A percentile compares a stretch with the other conserved stretches of the same genome.
Conservation (phyloP, 2,797 vertebrate species). For the Enteromius viviparus region DNA sequence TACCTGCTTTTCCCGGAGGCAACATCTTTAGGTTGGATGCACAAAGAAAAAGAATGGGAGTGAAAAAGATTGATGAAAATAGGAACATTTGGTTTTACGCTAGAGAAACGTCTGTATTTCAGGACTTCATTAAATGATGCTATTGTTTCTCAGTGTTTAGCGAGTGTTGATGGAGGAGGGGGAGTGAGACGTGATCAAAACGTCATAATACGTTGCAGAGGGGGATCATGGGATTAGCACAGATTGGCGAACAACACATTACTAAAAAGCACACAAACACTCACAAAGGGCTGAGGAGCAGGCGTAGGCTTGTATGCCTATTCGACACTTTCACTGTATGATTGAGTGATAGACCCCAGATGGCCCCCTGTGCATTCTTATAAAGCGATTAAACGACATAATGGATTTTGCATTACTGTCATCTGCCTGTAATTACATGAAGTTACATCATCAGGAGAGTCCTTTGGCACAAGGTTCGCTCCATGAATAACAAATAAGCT, state of each 20-base stretch:
- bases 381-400: slow-evolving; percentile 71
- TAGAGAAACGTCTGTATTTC: slow-evolving; percentile 67
- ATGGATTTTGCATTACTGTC: slow-evolving; percentile 72
- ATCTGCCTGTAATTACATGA: slow-evolving; percentile 72
- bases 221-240: slow-evolving; percentile 62
- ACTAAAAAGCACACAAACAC: slow-evolving; percentile 59
- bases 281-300: not conserved
- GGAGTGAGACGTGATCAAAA: slow-evolving; percentile 32
- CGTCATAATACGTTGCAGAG: slow-evolving; percentile 64
- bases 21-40: slow-evolving; percentile 70
- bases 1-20: slow-evolving; percentile 76
- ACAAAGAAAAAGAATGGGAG: slow-evolving; percentile 64
- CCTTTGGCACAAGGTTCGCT: slow-evolving; percentile 46
- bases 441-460: slow-evolving; percentile 72
- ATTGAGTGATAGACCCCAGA: slow-evolving; percentile 57
- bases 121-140: slow-evolving; percentile 72
- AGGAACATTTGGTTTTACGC: slow-evolving; percentile 67
- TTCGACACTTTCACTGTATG: slow-evolving; percentile 58
- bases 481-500: slow-evolving; percentile 52
- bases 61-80: slow-evolving; percentile 70
- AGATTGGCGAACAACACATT: slow-evolving; percentile 62
- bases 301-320: slow-evolving; percentile 57
- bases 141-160: slow-evolving; percentile 69
- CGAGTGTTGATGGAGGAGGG: slow-evolving; percentile 58
- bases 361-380: slow-evolving; percentile 59